phyloP scores from a whole-genome alignment of 2,113 vertebrate species.

The Hypomesus transpacificus region DNA sequence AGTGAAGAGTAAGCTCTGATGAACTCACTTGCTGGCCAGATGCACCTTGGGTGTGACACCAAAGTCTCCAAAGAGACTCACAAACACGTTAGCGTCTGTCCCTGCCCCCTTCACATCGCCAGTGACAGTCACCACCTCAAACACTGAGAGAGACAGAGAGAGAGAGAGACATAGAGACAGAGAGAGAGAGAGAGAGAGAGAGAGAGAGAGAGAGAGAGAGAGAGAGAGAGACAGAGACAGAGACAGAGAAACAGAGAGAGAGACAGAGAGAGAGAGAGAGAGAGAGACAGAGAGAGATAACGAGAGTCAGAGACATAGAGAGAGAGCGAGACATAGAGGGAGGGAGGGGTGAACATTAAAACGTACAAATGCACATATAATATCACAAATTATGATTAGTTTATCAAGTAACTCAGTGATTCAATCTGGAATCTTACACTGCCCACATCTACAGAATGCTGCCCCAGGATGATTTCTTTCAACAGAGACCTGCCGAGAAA shows the following conservation, averaged over 20 bases:
- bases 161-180: constrained; percentile 1
- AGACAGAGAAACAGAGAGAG: background rate
- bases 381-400: no score
- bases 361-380: background rate
- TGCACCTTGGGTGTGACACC: constrained; percentile 94
- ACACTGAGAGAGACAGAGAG: constrained; percentile 73
- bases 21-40: constrained; percentile 95
- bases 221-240: background rate
- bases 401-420: no score
- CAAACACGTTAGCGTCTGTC: constrained; percentile 93
- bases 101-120: constrained; percentile 93
- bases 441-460: no score
- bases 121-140: constrained; percentile 89
- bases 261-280: background rate
- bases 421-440: no score
- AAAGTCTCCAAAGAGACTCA: constrained; percentile 91
- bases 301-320: background rate
- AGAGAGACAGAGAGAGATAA: background rate
- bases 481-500: constrained; percentile 51
- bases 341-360: background rate
- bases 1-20: background rate
- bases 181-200: constrained; percentile 5
- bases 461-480: constrained; percentile 7
- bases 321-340: background rate
- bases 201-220: constrained; percentile 5